Evolutionary conservation across 2,888 invertebrate genomes (phyloP), one percentile per base, ranked within the genome.

Genomic region (Drosophila villosipedis): DNA sequence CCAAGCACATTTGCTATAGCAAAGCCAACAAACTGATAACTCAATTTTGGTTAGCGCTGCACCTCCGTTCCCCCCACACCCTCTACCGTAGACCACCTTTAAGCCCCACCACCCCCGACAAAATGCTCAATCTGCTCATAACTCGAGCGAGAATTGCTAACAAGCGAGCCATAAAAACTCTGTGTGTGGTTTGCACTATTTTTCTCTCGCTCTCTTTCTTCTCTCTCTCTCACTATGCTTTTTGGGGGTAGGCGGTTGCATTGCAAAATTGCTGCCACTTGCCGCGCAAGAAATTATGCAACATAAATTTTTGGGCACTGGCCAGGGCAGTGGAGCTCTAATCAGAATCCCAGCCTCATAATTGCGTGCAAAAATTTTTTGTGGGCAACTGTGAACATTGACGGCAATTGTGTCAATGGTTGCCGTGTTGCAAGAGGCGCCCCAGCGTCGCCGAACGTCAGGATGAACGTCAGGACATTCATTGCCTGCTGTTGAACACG

Each of bases 1-100:
- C 78, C 84, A 71, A 80, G 78, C 80, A 80, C 88, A 81, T 82
- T 72, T 75, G 82, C 82, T 57, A 57, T 28, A 71, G 79, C 71
- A 85, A 83, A 89, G 90, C 91, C 91, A 91, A 91, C 91, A 91
- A 91, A 91, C 91, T 91, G 91, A 91, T 91, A 91, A 91, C 90
- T 91, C 91, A 91, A 91, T 91, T 91, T 86, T 90, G 90, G 85
- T 90, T 82, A 78, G 88, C 80, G 77, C 67, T 77, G 68, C 72
- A 35, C 53, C 49, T 47, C 55, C 59, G 59, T 71, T 12, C 4
- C 57, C 73, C 52, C 73, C 33, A 3, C 57, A 72, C 52, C 73
- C 33, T 4, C 33, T 52, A 47, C n/a, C 7, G 9, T 16, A 25
- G 22, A 41, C 30, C 50, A 50, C 37, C 64, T 60, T 33, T 41